These are phyloP conservation scores for Rachycentron canadum DNA, from an alignment of 2,797 vertebrate genomes.

Conservation along the genomic window DNA sequence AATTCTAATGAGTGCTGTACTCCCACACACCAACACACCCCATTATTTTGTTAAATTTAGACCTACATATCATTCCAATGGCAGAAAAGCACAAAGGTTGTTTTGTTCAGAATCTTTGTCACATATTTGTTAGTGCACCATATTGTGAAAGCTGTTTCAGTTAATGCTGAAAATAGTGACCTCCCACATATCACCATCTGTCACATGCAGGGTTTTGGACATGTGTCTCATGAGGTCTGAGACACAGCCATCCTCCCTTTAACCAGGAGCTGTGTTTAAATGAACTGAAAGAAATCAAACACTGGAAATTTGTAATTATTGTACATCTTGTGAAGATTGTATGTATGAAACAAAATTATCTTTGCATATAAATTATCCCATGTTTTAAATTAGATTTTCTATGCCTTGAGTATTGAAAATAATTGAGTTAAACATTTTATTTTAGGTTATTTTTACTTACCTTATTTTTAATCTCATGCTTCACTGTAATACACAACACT, in stretches of 20 bases:
- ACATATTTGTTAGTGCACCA: neutral
- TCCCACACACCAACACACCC: neutral
- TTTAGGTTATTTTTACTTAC: neutral
- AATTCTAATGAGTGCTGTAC: neutral
- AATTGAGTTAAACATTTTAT: neutral
- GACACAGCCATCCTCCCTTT: neutral
- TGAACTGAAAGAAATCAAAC: neutral
- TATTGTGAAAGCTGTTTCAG: neutral
- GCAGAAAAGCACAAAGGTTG: neutral
- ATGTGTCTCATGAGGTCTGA: neutral
- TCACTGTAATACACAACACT: neutral
- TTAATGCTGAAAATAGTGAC: conserved; percentile 35
- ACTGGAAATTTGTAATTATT: neutral
- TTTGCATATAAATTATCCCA: neutral
- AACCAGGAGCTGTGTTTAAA: neutral
- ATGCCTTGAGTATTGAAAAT: neutral
- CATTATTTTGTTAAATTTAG: neutral
- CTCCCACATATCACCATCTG: conserved; percentile 36
- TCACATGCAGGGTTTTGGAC: conserved; percentile 26
- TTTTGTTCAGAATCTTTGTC: neutral
- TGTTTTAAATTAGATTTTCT: neutral
- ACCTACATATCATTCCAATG: neutral
- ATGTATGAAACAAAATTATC: neutral
- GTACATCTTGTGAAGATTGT: neutral
- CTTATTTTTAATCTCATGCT: neutral